These are phyloP conservation scores for Athalia rosae DNA, from an alignment of 2,888 invertebrate genomes.

Conservation along the genomic window DNA sequence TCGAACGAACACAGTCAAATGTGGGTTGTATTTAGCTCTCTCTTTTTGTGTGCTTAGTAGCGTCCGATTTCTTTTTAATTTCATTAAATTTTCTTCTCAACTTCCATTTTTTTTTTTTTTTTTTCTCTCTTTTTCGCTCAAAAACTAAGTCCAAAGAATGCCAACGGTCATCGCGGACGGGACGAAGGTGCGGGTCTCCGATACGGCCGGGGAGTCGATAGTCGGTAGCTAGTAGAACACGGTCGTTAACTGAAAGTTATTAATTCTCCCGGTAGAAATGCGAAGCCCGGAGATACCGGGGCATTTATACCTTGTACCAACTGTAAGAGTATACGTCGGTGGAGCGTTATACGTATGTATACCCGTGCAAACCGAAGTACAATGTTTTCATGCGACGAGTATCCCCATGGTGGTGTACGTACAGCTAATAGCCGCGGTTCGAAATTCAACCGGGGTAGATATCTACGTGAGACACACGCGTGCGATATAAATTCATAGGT, in stretches of 20 bases:
- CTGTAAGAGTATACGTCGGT: too few relatives aligned
- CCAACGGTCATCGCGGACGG: background rate
- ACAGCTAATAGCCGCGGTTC: background rate
- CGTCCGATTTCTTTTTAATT: background rate
- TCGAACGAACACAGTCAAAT: constrained; percentile 5
- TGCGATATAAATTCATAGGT: too few relatives aligned
- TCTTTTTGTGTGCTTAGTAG: constrained; percentile 31
- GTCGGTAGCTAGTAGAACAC: constrained; percentile 38
- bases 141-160: background rate
- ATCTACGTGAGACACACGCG: background rate
- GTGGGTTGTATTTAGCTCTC: constrained; percentile 37
- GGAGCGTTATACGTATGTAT: too few relatives aligned
- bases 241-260: constrained; percentile 41
- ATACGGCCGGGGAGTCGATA: background rate
- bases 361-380: background rate
- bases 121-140: too few relatives aligned
- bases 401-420: background rate
- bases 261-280: constrained; percentile 23
- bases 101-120: too few relatives aligned
- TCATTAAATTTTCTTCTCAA: background rate
- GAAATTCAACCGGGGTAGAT: background rate
- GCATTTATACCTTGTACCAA: constrained; percentile 13
- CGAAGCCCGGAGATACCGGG: constrained; percentile 15
- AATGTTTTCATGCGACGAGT: constrained; percentile 3
- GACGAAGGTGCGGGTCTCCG: constrained; percentile 20